Evolutionary conservation across 2,797 vertebrate species (phyloP).

Genomic region (Delichon dasypus): DNA sequence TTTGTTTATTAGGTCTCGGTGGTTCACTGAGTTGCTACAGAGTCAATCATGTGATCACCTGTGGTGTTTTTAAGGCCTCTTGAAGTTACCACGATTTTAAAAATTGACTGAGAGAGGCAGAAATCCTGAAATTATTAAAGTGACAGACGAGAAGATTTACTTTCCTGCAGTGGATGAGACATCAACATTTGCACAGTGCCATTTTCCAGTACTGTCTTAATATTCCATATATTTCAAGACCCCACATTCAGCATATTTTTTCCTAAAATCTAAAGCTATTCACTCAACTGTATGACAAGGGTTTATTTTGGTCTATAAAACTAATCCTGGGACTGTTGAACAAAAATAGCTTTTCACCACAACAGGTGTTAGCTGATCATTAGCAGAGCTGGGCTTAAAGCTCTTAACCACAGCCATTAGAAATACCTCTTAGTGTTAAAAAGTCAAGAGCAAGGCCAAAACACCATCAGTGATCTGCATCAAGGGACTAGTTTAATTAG

Average conservation of each 20-base stretch:
- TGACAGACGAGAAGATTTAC: background rate
- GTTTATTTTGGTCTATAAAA: slow-evolving; percentile 60
- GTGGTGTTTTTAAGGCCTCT: background rate
- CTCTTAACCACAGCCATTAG: slow-evolving; percentile 7
- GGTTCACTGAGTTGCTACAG: background rate
- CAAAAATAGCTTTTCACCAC: slow-evolving; percentile 52
- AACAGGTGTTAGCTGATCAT: slow-evolving; percentile 62
- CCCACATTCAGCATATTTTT: slow-evolving; percentile 25
- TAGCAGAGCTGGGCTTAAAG: slow-evolving; percentile 43
- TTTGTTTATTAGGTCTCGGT: background rate
- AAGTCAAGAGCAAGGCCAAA: slow-evolving; percentile 54
- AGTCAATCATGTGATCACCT: background rate
- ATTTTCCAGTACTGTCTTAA: background rate
- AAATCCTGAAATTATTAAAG: background rate
- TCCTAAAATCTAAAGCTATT: slow-evolving; percentile 3
- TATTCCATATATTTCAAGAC: slow-evolving; percentile 22
- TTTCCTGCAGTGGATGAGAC: background rate
- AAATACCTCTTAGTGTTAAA: slow-evolving; percentile 39
- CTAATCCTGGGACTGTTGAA: slow-evolving; percentile 42
- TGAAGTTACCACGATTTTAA: background rate
- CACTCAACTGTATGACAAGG: slow-evolving; percentile 2
- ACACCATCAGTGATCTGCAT: background rate
- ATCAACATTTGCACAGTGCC: background rate
- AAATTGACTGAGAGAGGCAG: background rate
- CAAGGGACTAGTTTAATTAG: slow-evolving; percentile 51